Evolutionary conservation across 2,888 invertebrate genomes (phyloP), one percentile per base, ranked within the genome.

Genomic region (Leucophenga maculata): DNA sequence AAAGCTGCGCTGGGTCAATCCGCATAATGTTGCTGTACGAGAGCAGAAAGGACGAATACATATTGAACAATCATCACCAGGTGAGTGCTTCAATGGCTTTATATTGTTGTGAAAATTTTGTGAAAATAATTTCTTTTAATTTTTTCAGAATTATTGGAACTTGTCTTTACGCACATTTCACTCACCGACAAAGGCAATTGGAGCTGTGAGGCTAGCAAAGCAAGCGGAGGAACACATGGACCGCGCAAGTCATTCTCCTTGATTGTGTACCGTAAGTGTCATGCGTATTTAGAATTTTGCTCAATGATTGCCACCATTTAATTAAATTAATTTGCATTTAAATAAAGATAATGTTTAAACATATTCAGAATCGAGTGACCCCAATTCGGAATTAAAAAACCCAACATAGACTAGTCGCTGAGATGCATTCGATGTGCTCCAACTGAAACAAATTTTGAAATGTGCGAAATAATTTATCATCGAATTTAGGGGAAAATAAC

Each of bases 111-210:
- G 26, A n/a, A 73, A 13, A 70, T 18, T 1, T 26, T 4, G 26
- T 26, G 26, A 26, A 26, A 26, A 26, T 26, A 26, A n/a, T n/a
- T n/a, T n/a, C n/a, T n/a, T n/a, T n/a, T n/a, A 11, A 14, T 62
- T 59, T 60, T 64, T 70, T 20, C 75, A 84, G 89, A 86, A 60
- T 86, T 89, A 82, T 81, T 87, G 76, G 88, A 89, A 73, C 85
- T 90, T 67, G 87, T 90, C 71, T 90, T 91, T 74, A 88, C 89
- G 74, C 89, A 87, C 77, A 89, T 90, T 76, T 78, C 85, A 59
- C 81, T 86, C 73, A 85, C 87, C 72, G 90, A 91, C 80, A 87
- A 88, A 75, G 91, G 91, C 59, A 88, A 87, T 69, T 91, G 90
- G 88, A 86, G 86, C 22, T 91, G 91, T 79, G 86, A 87, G 67